phyloP scores from a whole-genome alignment of 2,113 vertebrate genomes.

The Alligator sinensis region DNA sequence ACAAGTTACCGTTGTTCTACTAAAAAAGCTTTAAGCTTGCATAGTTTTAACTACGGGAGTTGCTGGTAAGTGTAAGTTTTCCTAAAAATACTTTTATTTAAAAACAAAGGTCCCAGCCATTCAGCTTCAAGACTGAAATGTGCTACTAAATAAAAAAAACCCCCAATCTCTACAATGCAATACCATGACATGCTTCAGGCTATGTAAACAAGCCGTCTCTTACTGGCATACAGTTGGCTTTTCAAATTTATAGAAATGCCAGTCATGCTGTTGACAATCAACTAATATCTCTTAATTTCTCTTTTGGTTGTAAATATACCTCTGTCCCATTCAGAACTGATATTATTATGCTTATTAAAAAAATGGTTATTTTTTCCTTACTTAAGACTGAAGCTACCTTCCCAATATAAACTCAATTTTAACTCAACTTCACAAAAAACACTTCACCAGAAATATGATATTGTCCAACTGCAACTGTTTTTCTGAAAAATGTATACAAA shows the following conservation, averaged over 20 bases:
- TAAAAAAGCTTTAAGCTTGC: neutral
- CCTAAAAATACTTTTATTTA: conserved; percentile 9
- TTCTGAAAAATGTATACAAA: neutral
- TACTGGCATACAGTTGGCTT: conserved; percentile 41
- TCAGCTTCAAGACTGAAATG: neutral
- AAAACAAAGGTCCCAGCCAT: neutral
- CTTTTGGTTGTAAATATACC: neutral
- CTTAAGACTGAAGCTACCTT: neutral
- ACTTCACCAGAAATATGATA: neutral
- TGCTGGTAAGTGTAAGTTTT: conserved; percentile 18
- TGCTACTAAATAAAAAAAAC: conserved; percentile 12
- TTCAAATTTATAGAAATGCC: conserved; percentile 28
- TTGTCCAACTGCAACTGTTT: neutral
- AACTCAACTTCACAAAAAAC: neutral
- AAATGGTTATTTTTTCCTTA: neutral
- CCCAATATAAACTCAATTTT: neutral
- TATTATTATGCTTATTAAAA: neutral
- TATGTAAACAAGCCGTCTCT: conserved; percentile 16
- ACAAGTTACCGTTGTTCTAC: conserved; percentile 30
- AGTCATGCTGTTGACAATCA: neutral
- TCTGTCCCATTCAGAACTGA: neutral
- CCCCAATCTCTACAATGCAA: neutral
- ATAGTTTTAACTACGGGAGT: conserved; percentile 15
- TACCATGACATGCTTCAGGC: neutral
- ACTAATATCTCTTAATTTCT: conserved; percentile 23